phyloP scores from a whole-genome alignment of 2,888 invertebrate species.

The Phyto melanocephala region DNA sequence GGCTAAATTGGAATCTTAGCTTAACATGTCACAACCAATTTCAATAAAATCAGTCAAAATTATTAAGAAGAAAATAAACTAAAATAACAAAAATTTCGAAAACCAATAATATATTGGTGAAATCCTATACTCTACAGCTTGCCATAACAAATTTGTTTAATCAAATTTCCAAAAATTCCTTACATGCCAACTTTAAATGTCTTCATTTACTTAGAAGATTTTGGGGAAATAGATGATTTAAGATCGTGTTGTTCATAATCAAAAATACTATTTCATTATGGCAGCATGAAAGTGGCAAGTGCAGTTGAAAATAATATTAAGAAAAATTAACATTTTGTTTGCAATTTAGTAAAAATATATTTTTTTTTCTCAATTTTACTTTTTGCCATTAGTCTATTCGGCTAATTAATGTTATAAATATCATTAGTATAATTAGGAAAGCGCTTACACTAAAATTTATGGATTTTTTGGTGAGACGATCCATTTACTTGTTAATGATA shows the following conservation, averaged over 20 bases:
- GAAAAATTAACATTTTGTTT: constrained; percentile 67
- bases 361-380: constrained; percentile 48
- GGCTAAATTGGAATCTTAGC: too few species aligned
- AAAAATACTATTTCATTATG: background rate
- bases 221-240: too few species aligned
- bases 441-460: constrained; percentile 15
- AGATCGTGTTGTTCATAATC: background rate
- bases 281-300: background rate
- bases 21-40: too few species aligned
- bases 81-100: too few species aligned
- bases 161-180: too few species aligned
- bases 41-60: too few species aligned
- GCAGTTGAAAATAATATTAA: constrained; percentile 14
- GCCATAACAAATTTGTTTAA: too few species aligned
- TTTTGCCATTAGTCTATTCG: constrained; percentile 42
- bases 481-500: constrained; percentile 49
- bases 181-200: too few species aligned
- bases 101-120: too few species aligned
- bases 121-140: too few species aligned
- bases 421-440: constrained; percentile 44
- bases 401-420: constrained; percentile 62
- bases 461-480: constrained; percentile 46
- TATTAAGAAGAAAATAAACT: too few species aligned
- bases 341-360: constrained; percentile 57
- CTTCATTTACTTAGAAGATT: background rate